Evolutionary conservation across 2,797 vertebrate genomes (phyloP).

Genomic region (Dicrostonyx torquatus): DNA sequence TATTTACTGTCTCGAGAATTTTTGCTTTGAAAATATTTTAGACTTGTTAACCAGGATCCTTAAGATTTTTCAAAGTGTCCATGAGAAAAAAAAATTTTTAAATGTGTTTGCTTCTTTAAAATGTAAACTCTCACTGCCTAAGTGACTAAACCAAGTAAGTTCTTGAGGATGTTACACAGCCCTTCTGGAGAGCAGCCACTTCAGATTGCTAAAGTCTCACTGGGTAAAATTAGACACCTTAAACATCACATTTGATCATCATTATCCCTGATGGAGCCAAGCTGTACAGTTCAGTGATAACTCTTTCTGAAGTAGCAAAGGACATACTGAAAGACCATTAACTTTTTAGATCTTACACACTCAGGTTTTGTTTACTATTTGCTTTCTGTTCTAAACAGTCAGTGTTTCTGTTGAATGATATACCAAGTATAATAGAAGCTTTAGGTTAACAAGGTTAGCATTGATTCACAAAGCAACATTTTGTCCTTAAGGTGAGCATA

Average conservation of each 20-base stretch:
- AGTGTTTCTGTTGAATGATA: conserved; percentile 4
- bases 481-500: neutral
- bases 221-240: conserved; percentile 25
- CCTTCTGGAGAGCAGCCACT: neutral
- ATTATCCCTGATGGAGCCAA: neutral
- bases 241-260: neutral
- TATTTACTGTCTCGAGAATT: neutral
- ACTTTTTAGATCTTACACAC: neutral
- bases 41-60: neutral
- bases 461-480: conserved; percentile 46
- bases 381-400: neutral
- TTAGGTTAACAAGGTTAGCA: conserved; percentile 30
- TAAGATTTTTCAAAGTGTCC: neutral
- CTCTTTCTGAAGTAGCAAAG: neutral
- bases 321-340: neutral
- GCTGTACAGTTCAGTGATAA: neutral
- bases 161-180: neutral
- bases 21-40: neutral
- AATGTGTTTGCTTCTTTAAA: conserved; percentile 8
- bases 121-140: neutral
- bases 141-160: neutral
- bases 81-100: neutral
- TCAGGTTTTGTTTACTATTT: neutral
- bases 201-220: neutral
- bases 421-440: conserved; percentile 9